Conservation (phyloP, 2,888 invertebrate species). For the Brassicogethes aeneus region DNA sequence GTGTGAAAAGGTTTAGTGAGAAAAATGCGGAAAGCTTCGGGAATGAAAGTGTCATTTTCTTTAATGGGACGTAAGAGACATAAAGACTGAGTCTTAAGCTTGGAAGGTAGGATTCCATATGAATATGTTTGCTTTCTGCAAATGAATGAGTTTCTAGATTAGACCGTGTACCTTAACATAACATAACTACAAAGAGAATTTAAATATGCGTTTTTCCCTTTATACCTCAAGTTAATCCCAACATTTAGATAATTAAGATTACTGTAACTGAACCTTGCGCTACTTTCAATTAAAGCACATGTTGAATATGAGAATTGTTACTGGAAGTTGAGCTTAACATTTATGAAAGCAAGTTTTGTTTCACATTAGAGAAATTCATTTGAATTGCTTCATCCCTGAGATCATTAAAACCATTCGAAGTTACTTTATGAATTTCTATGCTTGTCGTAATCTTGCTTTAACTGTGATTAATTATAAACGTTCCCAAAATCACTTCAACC, state of each 20-base stretch:
- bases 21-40: constrained; percentile 21
- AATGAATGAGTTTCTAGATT: neutral
- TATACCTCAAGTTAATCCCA: neutral
- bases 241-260: constrained; percentile 1
- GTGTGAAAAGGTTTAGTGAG: constrained; percentile 21
- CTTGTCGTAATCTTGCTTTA: too few species aligned
- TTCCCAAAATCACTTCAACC: too few species aligned
- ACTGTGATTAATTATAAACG: too few species aligned
- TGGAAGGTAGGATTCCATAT: constrained; percentile 10
- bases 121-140: neutral
- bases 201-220: neutral
- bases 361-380: neutral
- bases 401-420: neutral
- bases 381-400: neutral
- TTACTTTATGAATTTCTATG: neutral
- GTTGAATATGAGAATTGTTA: neutral
- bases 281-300: neutral
- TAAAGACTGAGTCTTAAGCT: constrained; percentile 25
- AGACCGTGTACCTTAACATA: neutral
- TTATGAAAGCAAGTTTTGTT: neutral
- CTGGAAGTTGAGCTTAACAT: neutral
- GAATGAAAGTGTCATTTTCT: constrained; percentile 28
- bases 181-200: neutral
- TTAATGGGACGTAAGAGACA: constrained; percentile 26
- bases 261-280: neutral